Percentiles rank a stretch among this genome's conserved stretches.
Evolutionary conservation across 2,113 vertebrate species (phyloP).

Genomic region (Tachysurus vachellii): DNA sequence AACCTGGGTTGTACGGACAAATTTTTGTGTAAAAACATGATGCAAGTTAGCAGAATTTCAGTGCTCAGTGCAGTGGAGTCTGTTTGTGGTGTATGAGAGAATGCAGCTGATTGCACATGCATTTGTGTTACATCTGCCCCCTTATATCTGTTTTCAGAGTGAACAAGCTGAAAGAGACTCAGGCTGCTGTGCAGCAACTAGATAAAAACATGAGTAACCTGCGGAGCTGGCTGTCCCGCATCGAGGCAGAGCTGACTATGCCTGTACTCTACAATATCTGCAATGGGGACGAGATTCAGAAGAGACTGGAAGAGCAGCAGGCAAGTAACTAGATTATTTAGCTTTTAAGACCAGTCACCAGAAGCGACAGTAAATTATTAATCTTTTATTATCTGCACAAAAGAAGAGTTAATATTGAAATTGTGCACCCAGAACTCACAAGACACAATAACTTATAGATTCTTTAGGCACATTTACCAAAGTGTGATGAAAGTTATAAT

Average conservation of each 20-base stretch:
- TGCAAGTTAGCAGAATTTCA: not conserved
- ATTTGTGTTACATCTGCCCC: not conserved
- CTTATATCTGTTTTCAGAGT: constrained; percentile 73
- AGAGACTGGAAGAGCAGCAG: constrained; percentile 92
- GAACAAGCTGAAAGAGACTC: constrained; percentile 91
- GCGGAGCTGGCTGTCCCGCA: constrained; percentile 85
- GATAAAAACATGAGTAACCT: constrained; percentile 95
- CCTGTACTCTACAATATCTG: constrained; percentile 89
- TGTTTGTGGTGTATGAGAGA: not conserved
- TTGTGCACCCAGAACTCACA: not conserved
- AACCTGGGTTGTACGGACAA: not conserved
- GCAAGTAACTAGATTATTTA: constrained; percentile 61
- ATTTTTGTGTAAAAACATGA: not conserved
- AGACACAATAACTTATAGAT: not conserved
- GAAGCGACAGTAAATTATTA: not conserved
- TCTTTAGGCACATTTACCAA: not conserved
- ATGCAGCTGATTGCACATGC: not conserved
- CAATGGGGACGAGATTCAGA: constrained; percentile 90
- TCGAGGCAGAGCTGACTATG: constrained; percentile 86
- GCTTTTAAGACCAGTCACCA: not conserved
- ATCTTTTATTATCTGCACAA: not conserved
- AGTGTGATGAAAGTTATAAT: not conserved
- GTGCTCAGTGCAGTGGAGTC: not conserved
- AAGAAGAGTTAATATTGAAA: not conserved
- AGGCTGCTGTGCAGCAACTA: constrained; percentile 83